These are phyloP conservation scores for Cantharis rufa DNA, from an alignment of 2,888 invertebrate species.

Conservation along the genomic window DNA sequence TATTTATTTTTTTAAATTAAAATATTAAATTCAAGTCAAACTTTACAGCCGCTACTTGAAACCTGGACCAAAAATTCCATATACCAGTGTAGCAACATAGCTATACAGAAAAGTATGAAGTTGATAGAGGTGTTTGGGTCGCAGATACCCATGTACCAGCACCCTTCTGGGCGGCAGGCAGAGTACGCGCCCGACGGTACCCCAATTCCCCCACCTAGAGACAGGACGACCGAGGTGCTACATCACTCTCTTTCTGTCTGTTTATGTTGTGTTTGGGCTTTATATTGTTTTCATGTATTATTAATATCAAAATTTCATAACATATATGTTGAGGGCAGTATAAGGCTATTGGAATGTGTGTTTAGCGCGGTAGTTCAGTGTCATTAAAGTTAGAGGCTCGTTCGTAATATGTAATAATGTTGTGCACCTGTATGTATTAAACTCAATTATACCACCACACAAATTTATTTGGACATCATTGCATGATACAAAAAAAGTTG, in stretches of 20 bases:
- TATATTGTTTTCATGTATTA: constrained; percentile 27
- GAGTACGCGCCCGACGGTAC: constrained; percentile 57
- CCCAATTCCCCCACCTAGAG: constrained; percentile 55
- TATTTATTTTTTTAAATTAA: not conserved
- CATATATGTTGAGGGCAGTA: constrained; percentile 12
- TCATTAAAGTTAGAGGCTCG: constrained; percentile 24
- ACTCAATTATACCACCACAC: not conserved
- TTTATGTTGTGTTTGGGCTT: constrained; percentile 65
- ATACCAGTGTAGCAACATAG: constrained; percentile 30
- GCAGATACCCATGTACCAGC: constrained; percentile 67
- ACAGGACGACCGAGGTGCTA: constrained; percentile 58
- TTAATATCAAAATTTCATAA: not conserved
- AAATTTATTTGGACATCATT: not conserved
- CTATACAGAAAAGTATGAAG: constrained; percentile 28
- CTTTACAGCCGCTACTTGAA: constrained; percentile 30
- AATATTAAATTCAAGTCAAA: not conserved
- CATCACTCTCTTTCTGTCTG: constrained; percentile 65
- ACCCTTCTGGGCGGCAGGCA: constrained; percentile 60
- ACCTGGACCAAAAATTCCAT: constrained; percentile 27
- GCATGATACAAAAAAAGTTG: not conserved
- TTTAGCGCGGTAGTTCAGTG: constrained; percentile 30
- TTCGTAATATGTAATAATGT: constrained; percentile 17
- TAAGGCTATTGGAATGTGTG: constrained; percentile 28
- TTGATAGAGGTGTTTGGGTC: constrained; percentile 54
- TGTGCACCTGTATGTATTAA: constrained; percentile 17